These are phyloP conservation scores for Anorthoa munda DNA, from an alignment of 2,888 invertebrate genomes.

Conservation along the genomic window DNA sequence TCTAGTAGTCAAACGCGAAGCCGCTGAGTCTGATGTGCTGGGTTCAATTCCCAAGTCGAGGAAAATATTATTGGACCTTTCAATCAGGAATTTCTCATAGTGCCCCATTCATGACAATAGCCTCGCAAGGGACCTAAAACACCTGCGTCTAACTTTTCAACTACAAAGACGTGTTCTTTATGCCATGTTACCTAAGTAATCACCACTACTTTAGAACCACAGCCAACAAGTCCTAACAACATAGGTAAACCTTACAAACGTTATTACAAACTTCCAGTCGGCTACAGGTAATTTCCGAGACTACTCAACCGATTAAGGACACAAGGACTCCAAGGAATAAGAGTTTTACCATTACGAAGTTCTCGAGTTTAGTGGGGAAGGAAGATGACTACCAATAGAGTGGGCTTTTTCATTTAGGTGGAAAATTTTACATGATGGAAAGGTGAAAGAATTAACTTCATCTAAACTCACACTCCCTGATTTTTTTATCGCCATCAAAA, in stretches of 20 bases:
- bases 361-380: conserved; percentile 45
- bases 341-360: conserved; percentile 63
- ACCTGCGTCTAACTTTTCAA: background rate
- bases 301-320: conserved; percentile 61
- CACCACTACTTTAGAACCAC: background rate
- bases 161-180: background rate
- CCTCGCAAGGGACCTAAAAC: background rate
- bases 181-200: background rate
- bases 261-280: conserved; percentile 49
- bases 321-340: conserved; percentile 56
- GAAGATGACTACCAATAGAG: conserved; percentile 9
- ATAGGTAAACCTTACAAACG: conserved; percentile 55
- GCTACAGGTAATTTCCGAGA: conserved; percentile 61
- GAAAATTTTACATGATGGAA: background rate
- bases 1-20: background rate
- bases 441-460: too few species aligned
- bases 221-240: conserved; percentile 28
- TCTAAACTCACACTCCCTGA: too few species aligned
- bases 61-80: background rate
- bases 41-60: background rate
- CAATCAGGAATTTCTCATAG: background rate
- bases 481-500: too few species aligned
- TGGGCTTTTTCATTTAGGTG: conserved; percentile 7
- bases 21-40: background rate
- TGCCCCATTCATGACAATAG: background rate